A percentile compares a stretch with the other conserved stretches of the same genome.
phyloP scores from a whole-genome alignment of 1,140 invertebrate genomes.

The Sycophila sp. region DNA sequence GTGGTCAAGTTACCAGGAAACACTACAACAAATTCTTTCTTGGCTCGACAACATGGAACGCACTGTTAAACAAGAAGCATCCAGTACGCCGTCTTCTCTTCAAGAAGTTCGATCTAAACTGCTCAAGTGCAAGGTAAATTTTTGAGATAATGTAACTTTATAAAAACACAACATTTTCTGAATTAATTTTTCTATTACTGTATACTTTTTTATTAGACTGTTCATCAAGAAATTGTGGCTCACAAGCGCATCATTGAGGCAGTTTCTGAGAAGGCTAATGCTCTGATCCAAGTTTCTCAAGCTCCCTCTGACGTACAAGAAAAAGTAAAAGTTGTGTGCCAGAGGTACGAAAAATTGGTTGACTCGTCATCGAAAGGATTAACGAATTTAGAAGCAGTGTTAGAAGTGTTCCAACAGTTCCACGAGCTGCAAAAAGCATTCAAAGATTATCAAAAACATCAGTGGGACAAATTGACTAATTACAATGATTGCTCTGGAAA shows the following conservation, averaged over 20 bases:
- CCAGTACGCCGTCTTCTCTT: slow-evolving; percentile 75
- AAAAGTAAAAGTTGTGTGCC: slow-evolving; percentile 75
- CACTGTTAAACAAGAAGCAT: slow-evolving; percentile 76
- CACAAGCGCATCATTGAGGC: slow-evolving; percentile 91
- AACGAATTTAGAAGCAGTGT: slow-evolving; percentile 76
- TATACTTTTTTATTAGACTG: slow-evolving; percentile 66
- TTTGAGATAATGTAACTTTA: background rate
- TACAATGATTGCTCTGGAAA: slow-evolving; percentile 85
- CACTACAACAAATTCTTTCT: slow-evolving; percentile 80
- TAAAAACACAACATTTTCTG: background rate
- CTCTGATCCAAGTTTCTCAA: slow-evolving; percentile 71
- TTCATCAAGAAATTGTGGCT: slow-evolving; percentile 88
- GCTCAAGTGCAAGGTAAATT: slow-evolving; percentile 80
- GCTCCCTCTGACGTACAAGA: slow-evolving; percentile 73
- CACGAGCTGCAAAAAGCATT: slow-evolving; percentile 85
- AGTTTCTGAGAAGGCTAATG: slow-evolving; percentile 87
- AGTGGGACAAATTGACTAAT: slow-evolving; percentile 83
- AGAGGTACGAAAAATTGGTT: slow-evolving; percentile 78
- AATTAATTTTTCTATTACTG: slow-evolving; percentile 49
- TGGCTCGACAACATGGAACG: slow-evolving; percentile 92
- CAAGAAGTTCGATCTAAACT: slow-evolving; percentile 90
- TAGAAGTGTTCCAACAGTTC: slow-evolving; percentile 85
- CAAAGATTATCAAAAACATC: slow-evolving; percentile 87
- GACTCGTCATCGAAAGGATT: slow-evolving; percentile 72
- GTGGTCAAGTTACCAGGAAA: slow-evolving; percentile 86